These are phyloP conservation scores for Xiphias gladius DNA, from an alignment of 2,113 vertebrate genomes.

Conservation along the genomic window DNA sequence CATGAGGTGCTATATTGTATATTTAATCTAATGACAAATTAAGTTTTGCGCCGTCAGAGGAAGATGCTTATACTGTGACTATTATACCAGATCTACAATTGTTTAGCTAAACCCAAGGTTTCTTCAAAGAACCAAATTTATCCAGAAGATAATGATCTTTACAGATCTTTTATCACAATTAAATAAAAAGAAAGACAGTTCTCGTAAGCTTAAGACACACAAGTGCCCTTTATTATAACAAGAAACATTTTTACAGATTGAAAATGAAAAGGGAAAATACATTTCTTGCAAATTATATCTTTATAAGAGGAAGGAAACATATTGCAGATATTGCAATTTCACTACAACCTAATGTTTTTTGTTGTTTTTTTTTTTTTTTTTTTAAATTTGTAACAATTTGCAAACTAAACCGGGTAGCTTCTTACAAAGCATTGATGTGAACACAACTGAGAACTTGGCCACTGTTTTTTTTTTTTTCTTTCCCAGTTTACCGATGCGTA, in stretches of 20 bases:
- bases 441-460: slow-evolving; percentile 58
- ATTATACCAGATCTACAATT: not conserved
- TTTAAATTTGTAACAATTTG: slow-evolving; percentile 80
- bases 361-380: slow-evolving; percentile 76
- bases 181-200: slow-evolving; percentile 11
- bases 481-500: slow-evolving; percentile 41
- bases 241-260: slow-evolving; percentile 79
- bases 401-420: slow-evolving; percentile 80
- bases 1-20: not conserved
- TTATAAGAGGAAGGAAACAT: slow-evolving; percentile 84
- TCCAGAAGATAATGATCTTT: not conserved
- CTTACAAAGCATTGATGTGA: slow-evolving; percentile 70
- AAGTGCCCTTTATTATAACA: slow-evolving; percentile 89
- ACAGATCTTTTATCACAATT: not conserved
- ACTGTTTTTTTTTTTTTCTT: slow-evolving; percentile 44
- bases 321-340: slow-evolving; percentile 80
- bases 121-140: not conserved
- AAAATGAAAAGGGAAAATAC: slow-evolving; percentile 86
- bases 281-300: slow-evolving; percentile 90
- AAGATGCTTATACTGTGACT: not conserved
- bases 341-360: slow-evolving; percentile 84
- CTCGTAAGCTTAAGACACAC: slow-evolving; percentile 74
- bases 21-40: not conserved
- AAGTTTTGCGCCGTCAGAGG: not conserved
- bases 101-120: not conserved